These are phyloP conservation scores for Drosophila demipolita DNA, from an alignment of 2,888 invertebrate genomes.

Conservation along the genomic window DNA sequence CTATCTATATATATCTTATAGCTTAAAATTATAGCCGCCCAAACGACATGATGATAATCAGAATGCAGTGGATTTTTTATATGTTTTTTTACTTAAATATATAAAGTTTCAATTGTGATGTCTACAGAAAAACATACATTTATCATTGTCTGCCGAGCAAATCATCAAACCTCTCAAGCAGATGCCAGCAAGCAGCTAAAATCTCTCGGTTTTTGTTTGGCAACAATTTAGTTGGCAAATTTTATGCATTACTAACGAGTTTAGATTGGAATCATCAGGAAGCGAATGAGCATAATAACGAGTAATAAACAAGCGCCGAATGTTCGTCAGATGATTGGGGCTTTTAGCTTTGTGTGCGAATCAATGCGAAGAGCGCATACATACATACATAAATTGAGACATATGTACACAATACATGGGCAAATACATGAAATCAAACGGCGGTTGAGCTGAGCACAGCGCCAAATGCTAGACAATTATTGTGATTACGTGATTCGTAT, in stretches of 20 bases:
- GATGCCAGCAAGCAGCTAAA: not conserved
- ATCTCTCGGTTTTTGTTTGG: not conserved
- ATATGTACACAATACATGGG: not conserved
- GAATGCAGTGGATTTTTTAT: not conserved
- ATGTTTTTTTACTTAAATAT: too few species aligned
- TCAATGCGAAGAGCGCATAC: constrained; percentile 28
- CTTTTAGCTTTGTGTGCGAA: constrained; percentile 20
- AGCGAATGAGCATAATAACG: constrained; percentile 67
- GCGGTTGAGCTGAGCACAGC: constrained; percentile 72
- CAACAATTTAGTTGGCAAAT: constrained; percentile 6
- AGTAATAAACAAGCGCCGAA: constrained; percentile 26
- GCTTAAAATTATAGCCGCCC: too few species aligned
- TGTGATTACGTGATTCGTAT: constrained; percentile 51
- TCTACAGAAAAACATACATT: not conserved
- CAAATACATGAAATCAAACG: constrained; percentile 51
- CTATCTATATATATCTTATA: too few species aligned
- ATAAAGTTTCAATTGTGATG: not conserved
- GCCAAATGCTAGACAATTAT: constrained; percentile 71
- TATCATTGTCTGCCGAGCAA: not conserved
- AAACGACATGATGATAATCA: not conserved
- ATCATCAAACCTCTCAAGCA: not conserved
- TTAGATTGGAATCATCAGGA: constrained; percentile 51
- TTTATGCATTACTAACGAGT: constrained; percentile 25
- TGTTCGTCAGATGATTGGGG: constrained; percentile 13
- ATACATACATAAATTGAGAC: not conserved